Evolutionary conservation across 2,113 vertebrate genomes (phyloP).

Genomic region (Aythya baeri): DNA sequence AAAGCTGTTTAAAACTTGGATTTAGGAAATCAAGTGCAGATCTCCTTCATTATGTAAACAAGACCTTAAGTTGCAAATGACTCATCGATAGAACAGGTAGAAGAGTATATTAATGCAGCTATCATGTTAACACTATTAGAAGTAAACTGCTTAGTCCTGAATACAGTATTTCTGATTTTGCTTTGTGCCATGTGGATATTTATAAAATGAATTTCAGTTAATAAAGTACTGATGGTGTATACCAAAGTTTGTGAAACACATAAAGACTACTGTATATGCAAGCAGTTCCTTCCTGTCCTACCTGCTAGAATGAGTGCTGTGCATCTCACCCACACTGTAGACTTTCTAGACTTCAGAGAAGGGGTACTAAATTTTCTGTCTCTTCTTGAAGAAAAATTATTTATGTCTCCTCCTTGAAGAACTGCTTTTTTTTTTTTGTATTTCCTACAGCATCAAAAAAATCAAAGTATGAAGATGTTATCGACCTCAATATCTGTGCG

Average conservation of each 20-base stretch:
- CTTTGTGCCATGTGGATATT: not conserved
- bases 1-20: not conserved
- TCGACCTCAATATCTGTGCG: slow-evolving; percentile 88
- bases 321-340: not conserved
- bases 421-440: not conserved
- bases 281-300: fast-evolving
- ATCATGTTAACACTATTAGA: not conserved
- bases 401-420: not conserved
- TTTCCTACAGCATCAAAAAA: slow-evolving; percentile 81
- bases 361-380: not conserved
- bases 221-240: not conserved
- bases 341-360: not conserved
- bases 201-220: not conserved
- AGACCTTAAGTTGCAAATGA: not conserved
- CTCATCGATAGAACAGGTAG: not conserved
- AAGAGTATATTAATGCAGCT: not conserved
- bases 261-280: not conserved
- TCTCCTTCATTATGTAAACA: not conserved
- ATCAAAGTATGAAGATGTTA: slow-evolving; percentile 85
- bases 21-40: not conserved
- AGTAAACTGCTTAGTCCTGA: not conserved
- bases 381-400: not conserved
- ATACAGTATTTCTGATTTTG: not conserved
- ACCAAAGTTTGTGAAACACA: not conserved
- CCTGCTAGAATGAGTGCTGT: not conserved